These are phyloP conservation scores for Osmerus mordax DNA, from an alignment of 2,113 vertebrate species.

Conservation along the genomic window DNA sequence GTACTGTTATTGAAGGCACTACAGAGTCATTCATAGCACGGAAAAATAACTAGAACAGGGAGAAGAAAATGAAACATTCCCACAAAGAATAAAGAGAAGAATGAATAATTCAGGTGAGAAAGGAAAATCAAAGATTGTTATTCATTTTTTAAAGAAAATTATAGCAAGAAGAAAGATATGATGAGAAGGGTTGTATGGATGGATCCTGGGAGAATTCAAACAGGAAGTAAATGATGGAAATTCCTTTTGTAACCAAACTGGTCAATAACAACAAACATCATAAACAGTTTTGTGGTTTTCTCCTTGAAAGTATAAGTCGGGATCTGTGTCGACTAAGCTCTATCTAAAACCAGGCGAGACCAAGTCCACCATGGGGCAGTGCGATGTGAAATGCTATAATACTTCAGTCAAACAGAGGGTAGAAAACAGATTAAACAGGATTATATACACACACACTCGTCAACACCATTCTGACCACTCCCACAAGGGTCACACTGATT, in stretches of 20 bases:
- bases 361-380: too few species aligned
- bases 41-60: neutral
- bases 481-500: neutral
- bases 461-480: neutral
- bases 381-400: neutral
- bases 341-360: too few species aligned
- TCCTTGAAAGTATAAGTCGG: neutral
- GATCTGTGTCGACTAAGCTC: too few species aligned
- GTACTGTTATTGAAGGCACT: neutral
- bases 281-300: neutral
- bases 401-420: neutral
- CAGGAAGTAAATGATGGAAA: constrained; percentile 40
- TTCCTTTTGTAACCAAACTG: constrained; percentile 34
- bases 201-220: constrained; percentile 1
- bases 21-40: neutral
- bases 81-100: neutral
- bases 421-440: neutral
- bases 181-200: neutral
- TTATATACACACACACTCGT: neutral
- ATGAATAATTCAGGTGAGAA: neutral
- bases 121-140: neutral
- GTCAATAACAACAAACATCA: constrained; percentile 30
- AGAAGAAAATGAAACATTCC: constrained; percentile 5
- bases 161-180: neutral
- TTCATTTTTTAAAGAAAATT: neutral